phyloP scores from a whole-genome alignment of 1,140 invertebrate genomes.

The Metaphire vulgaris region DNA sequence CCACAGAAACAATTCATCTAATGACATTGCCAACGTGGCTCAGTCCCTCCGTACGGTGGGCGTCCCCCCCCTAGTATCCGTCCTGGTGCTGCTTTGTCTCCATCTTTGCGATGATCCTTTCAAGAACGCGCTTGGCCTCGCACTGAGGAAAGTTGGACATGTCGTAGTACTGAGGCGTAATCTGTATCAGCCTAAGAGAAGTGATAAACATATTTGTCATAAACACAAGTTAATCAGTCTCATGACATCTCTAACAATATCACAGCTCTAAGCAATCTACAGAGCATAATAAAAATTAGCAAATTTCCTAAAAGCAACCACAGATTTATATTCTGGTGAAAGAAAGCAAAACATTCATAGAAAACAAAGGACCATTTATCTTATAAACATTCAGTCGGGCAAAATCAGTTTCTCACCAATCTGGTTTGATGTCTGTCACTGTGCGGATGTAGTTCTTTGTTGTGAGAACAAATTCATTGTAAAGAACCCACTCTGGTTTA shows the following conservation, averaged over 20 bases:
- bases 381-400: too few species aligned
- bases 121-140: slow-evolving; percentile 85
- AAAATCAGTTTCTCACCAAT: too few species aligned
- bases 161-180: slow-evolving; percentile 97
- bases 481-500: slow-evolving; percentile 99
- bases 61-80: too few species aligned
- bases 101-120: slow-evolving; percentile 49
- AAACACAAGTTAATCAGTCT: background rate
- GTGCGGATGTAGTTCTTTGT: slow-evolving; percentile 99
- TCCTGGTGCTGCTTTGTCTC: slow-evolving; percentile 32
- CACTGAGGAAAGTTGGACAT: slow-evolving; percentile 94
- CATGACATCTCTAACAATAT: background rate
- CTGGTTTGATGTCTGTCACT: slow-evolving; percentile 93
- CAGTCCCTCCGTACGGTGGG: too few species aligned
- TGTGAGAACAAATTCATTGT: slow-evolving; percentile 99
- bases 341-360: too few species aligned
- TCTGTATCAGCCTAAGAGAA: slow-evolving; percentile 84
- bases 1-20: too few species aligned
- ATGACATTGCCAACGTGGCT: too few species aligned
- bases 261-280: background rate
- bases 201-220: slow-evolving; percentile 18
- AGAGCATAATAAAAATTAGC: background rate
- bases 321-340: background rate
- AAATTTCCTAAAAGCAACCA: background rate
- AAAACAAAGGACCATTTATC: too few species aligned